A percentile compares a stretch with the other conserved stretches of the same genome.
Evolutionary conservation across 1,140 invertebrate genomes (phyloP).

Genomic region (Brachionus sp.): DNA sequence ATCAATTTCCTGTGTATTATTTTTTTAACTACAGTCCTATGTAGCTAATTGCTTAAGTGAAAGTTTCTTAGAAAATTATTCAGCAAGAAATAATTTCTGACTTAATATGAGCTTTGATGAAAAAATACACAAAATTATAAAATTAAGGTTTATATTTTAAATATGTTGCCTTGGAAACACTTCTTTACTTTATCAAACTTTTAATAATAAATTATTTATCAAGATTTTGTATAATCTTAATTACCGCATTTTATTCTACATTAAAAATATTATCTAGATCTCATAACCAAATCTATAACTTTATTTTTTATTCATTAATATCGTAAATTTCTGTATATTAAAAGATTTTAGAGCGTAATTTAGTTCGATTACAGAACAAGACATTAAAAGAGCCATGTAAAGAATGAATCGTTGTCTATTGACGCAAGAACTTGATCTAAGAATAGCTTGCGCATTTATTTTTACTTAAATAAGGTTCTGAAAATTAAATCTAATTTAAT

Average conservation of each 20-base stretch:
- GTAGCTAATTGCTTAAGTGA: background rate
- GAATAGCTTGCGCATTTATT: slow-evolving; percentile 99
- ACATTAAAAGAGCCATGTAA: slow-evolving; percentile 90
- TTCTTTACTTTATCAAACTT: background rate
- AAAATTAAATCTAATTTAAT: too few species aligned
- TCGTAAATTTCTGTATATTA: too few species aligned
- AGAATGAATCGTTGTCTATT: slow-evolving; percentile 93
- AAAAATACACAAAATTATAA: slow-evolving; percentile 24
- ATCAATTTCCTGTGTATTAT: background rate
- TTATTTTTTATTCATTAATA: background rate
- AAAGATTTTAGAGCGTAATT: slow-evolving; percentile 88
- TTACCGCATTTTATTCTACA: too few species aligned
- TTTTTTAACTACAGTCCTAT: background rate
- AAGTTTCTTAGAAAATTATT: background rate
- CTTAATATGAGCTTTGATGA: background rate
- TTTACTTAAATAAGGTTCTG: too few species aligned
- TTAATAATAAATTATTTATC: background rate
- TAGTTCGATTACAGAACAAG: slow-evolving; percentile 95
- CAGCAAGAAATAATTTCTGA: background rate
- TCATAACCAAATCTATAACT: background rate
- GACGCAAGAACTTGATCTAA: slow-evolving; percentile 93
- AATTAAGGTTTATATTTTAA: background rate
- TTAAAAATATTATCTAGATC: too few species aligned
- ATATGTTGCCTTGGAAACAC: background rate
- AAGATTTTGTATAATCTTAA: too few species aligned